phyloP scores from a whole-genome alignment of 2,888 invertebrate genomes.

The Leptinotarsa haldemani region DNA sequence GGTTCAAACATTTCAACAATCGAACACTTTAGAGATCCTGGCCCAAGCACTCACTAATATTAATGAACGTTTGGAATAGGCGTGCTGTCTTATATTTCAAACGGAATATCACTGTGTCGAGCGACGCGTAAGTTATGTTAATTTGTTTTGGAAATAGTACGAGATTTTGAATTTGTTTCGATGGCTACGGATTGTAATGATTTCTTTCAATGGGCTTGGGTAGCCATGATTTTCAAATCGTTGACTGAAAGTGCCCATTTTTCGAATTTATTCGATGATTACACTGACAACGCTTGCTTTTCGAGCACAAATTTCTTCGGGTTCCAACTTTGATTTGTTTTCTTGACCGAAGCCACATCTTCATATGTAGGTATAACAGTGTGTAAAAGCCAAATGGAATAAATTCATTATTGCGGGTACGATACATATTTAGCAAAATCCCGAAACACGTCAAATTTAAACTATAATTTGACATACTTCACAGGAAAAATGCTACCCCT shows the following conservation, averaged over 20 bases:
- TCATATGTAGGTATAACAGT: no score
- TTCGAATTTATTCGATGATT: slow-evolving; percentile 13
- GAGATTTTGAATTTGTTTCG: slow-evolving; percentile 28
- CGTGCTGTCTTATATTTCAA: slow-evolving; percentile 38
- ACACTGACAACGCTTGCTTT: background rate
- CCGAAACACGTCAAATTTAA: no score
- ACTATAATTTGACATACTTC: no score
- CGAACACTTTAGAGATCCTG: slow-evolving; percentile 1
- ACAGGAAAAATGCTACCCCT: no score
- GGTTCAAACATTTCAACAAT: background rate
- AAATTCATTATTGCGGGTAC: no score
- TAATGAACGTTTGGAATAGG: slow-evolving; percentile 18
- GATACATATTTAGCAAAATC: no score
- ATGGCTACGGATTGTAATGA: slow-evolving; percentile 20
- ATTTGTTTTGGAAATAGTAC: slow-evolving; percentile 43
- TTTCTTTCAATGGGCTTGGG: slow-evolving; percentile 19
- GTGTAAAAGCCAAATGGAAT: no score
- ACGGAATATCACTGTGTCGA: slow-evolving; percentile 37
- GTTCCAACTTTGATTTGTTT: background rate
- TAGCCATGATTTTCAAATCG: slow-evolving; percentile 16
- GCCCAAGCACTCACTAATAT: slow-evolving; percentile 22
- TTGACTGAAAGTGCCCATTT: slow-evolving; percentile 12
- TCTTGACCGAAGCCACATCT: background rate
- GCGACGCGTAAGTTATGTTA: slow-evolving; percentile 43
- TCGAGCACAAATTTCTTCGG: slow-evolving; percentile 1